These are phyloP conservation scores for Parazoanthus darwini DNA, from an alignment of 92 coral and sea anemone genomes.

Conservation along the genomic window DNA sequence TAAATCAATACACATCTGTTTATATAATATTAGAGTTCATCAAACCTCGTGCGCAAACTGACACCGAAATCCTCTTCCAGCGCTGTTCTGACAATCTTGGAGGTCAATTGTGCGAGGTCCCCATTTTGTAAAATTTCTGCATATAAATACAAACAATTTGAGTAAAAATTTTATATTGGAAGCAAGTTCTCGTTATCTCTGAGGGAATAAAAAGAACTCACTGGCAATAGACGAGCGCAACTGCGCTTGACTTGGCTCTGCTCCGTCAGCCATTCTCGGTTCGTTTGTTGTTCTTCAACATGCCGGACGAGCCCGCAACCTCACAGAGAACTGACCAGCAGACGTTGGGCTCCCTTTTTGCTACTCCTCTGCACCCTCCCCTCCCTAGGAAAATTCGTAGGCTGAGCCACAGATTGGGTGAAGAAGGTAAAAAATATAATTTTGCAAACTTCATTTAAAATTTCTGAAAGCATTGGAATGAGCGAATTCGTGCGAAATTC, in stretches of 20 bases:
- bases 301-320: not conserved
- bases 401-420: too few relatives aligned
- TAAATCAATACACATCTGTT: too few relatives aligned
- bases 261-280: slow-evolving; percentile 22
- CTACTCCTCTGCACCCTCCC: too few relatives aligned
- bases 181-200: not conserved
- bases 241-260: not conserved
- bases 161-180: not conserved
- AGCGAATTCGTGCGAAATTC: too few relatives aligned
- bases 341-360: not conserved
- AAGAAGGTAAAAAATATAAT: too few relatives aligned
- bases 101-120: slow-evolving; percentile 84
- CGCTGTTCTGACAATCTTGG: slow-evolving; percentile 74
- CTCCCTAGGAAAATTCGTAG: too few relatives aligned
- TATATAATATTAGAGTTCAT: not conserved
- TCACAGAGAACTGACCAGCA: not conserved
- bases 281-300: slow-evolving; percentile 14
- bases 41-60: slow-evolving; percentile 71
- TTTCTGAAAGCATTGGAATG: too few relatives aligned
- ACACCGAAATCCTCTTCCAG: slow-evolving; percentile 77
- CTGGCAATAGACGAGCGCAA: slow-evolving; percentile 34
- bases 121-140: slow-evolving; percentile 79
- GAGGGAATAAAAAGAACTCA: not conserved
- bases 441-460: too few relatives aligned
- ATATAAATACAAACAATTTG: not conserved